Evolutionary conservation across 1,140 invertebrate species (phyloP).

Genomic region (Drosophila sulfurigaster): DNA sequence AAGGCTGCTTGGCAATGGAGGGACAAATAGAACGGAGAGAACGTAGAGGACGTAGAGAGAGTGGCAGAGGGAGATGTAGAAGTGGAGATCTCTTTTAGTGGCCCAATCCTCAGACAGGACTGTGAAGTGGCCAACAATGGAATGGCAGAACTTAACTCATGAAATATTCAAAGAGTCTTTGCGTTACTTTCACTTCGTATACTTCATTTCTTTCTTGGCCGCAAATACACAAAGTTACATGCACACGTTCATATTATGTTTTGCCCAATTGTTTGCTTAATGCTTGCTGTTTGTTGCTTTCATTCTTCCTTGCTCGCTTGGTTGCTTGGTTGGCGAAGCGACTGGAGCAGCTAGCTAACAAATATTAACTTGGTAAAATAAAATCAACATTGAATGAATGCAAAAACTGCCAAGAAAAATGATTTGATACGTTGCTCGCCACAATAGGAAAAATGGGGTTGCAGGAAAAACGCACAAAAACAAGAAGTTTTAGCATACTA

Average conservation of each 20-base stretch:
- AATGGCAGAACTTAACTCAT: slow-evolving; percentile 25
- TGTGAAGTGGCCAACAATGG: slow-evolving; percentile 16
- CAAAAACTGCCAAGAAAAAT: slow-evolving; percentile 11
- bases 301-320: background rate
- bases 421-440: slow-evolving; percentile 1
- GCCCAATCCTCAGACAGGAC: background rate
- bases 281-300: slow-evolving; percentile 9
- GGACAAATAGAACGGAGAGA: no score
- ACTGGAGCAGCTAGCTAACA: slow-evolving; percentile 8
- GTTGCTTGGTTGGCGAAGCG: background rate
- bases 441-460: background rate
- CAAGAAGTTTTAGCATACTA: background rate
- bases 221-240: slow-evolving; percentile 8
- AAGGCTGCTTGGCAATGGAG: background rate
- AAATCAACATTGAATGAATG: slow-evolving; percentile 10
- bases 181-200: slow-evolving; percentile 28
- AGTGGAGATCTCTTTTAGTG: slow-evolving; percentile 5
- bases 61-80: background rate
- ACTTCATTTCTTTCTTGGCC: slow-evolving; percentile 8
- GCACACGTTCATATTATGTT: slow-evolving; percentile 6
- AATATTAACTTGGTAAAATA: slow-evolving; percentile 22
- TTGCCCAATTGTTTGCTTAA: slow-evolving; percentile 10
- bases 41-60: background rate
- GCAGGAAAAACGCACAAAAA: background rate
- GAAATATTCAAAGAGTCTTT: slow-evolving; percentile 34